Base-by-base conservation (phyloP, 2,888 invertebrate species). In the Ormyrus thymus region DNA sequence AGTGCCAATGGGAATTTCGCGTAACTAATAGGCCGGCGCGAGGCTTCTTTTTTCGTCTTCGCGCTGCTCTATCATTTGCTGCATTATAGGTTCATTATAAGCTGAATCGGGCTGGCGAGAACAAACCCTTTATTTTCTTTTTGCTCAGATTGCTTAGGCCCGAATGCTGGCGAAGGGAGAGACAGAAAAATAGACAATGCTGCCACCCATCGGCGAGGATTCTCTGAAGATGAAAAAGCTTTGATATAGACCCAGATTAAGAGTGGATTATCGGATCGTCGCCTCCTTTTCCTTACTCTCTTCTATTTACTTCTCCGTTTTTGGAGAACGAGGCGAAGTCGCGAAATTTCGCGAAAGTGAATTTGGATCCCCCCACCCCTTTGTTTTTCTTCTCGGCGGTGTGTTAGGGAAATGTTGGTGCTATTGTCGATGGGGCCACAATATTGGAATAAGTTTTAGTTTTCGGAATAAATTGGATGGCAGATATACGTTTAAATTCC, bases 251-350 rank as follows among this genome's bases (percentile, higher is more conserved):
- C 72, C 29, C 66, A 53, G 68, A 75, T 75, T 76, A 69, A 13
- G 62, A 76, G 76, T 81, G 78, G 76, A 76, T 81, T 78, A 78
- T 80, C 75, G 61, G 58, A 68, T 74, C 59, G 73, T 58, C 79
- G 64, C 56, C 50, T 58, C 29, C 45, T 15, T 50, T 48, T 56
- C 56, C 43, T 56, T 50, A 10, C 56, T 45, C 15, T n/a, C 15
- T 11, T 11, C 46, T 73, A 64, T 62, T 65, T 65, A 56, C 50
- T 64, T 73, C 65, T 62, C 45, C 51, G 11, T n/a, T 56, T 70
- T 56, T 48, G 15, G 29, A 15, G 58, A 70, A 58, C 46, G 69
- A 48, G 56, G 48, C 29, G 29, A 58, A 50, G 15, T 11, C 64
- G 51, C n/a, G 71, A 77, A 66, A 61, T 29, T 70, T 55, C 72